Base-by-base conservation (phyloP, 2,113 vertebrate genomes). In the Hystrix cristata region DNA sequence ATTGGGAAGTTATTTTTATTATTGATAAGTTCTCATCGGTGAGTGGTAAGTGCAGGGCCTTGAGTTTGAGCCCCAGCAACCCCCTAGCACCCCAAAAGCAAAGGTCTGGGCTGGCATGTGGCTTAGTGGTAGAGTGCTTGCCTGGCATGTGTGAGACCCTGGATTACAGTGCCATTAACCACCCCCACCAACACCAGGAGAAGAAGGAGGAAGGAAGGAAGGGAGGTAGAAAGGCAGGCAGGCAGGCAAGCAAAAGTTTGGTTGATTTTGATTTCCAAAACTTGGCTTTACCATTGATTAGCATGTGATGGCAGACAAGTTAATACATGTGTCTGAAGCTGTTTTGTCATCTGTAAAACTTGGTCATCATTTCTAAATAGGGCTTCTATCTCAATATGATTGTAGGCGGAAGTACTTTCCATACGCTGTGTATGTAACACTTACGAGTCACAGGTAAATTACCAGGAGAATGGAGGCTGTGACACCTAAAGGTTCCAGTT, bases 1-100 rank as follows among this genome's bases (percentile, higher is more conserved):
- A 8, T 34, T 78, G 85, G 79, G 27, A 69, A 90, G 71, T 67
- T 65, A 25, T 82, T 88, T 85, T 79, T 60, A 27, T 53, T 87
- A 86, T 43, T 80, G 60, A 80, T 19, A 21, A 67, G 38, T 76
- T 82, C 51, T 60, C 65, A 48, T 23, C 29, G 55, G 29, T 2
- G 25, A 87, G 48, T n/a, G 21, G 3, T 23, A 79, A 89, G 71
- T 38, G 38, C 38, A 38, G 38, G 38, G 38, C 38, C 38, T 38
- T 38, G 38, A 38, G 38, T 38, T 38, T 38, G 38, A 38, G 38
- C 38, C 38, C 38, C 38, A 38, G 38, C 38, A 38, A 38, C 38
- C 38, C 38, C 38, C 38, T 38, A 38, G 38, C 38, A 38, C 38
- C 38, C 38, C 38, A n/a, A 57, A 31, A 55, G 43, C n/a, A 90